Evolutionary conservation across 2,797 vertebrate species (phyloP).

Genomic region (Spondyliosoma cantharus): DNA sequence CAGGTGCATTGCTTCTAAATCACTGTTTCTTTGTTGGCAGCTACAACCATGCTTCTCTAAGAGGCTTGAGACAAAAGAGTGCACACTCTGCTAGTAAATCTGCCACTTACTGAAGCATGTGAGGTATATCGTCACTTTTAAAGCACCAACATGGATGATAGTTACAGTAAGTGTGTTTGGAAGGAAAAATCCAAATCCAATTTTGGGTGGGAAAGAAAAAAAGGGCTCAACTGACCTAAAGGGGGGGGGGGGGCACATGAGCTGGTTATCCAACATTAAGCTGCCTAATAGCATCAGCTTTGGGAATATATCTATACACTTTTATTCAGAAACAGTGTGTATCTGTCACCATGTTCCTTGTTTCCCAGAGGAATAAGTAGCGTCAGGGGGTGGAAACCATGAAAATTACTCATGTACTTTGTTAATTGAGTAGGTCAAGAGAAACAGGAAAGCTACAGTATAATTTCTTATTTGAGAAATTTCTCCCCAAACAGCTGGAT

Average conservation of each 20-base stretch:
- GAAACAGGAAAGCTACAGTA: slow-evolving; percentile 7
- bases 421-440: slow-evolving; percentile 4
- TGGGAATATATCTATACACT: not conserved
- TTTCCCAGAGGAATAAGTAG: not conserved
- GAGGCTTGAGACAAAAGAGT: slow-evolving; percentile 23
- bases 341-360: not conserved
- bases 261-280: not conserved
- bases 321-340: not conserved
- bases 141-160: slow-evolving; percentile 26
- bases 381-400: not conserved
- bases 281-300: not conserved
- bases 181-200: too few relatives aligned
- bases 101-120: slow-evolving; percentile 27
- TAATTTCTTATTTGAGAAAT: slow-evolving; percentile 4
- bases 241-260: not conserved
- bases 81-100: slow-evolving; percentile 24
- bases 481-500: slow-evolving; percentile 32
- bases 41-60: slow-evolving; percentile 7
- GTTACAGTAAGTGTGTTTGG: slow-evolving; percentile 30
- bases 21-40: slow-evolving; percentile 18
- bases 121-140: slow-evolving; percentile 22
- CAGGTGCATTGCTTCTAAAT: slow-evolving; percentile 41
- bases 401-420: not conserved
- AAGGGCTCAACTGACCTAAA: not conserved
- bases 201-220: slow-evolving; percentile 9